phyloP scores from a whole-genome alignment of 2,888 invertebrate genomes.

The Odontocolon sp. region DNA sequence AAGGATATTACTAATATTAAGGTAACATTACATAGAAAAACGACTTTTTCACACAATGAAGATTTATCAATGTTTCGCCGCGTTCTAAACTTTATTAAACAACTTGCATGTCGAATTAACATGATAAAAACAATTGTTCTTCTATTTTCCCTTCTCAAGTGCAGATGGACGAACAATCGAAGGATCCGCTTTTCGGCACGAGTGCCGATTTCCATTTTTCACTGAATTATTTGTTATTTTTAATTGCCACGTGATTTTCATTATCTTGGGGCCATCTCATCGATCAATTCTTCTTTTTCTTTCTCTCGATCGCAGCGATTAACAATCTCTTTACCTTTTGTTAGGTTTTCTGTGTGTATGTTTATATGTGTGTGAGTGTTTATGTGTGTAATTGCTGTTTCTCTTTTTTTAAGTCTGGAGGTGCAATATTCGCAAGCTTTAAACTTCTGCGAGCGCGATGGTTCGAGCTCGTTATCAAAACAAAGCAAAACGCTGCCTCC shows the following conservation, averaged over 20 bases:
- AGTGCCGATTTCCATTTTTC: background rate
- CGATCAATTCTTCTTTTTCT: background rate
- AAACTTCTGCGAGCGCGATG: background rate
- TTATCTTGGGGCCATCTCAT: background rate
- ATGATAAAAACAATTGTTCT: slow-evolving; percentile 64
- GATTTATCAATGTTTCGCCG: slow-evolving; percentile 49
- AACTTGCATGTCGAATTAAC: slow-evolving; percentile 64
- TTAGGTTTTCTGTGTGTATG: slow-evolving; percentile 15
- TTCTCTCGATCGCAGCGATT: slow-evolving; percentile 17
- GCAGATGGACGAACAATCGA: slow-evolving; percentile 34
- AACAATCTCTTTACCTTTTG: slow-evolving; percentile 12
- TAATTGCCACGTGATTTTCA: background rate
- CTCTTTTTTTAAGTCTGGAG: background rate
- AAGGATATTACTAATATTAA: background rate
- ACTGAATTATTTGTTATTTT: background rate
- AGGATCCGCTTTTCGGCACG: slow-evolving; percentile 24
- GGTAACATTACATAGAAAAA: background rate
- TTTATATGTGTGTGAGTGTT: background rate
- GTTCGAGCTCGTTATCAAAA: no score
- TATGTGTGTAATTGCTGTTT: background rate
- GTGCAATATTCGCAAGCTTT: background rate
- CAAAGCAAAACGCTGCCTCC: background rate
- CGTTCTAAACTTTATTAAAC: slow-evolving; percentile 67
- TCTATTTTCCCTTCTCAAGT: slow-evolving; percentile 18
- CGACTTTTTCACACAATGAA: background rate